Percentiles rank a stretch among this genome's conserved stretches.
Evolutionary conservation across 1,140 invertebrate genomes (phyloP).

Genomic region (Leptinotarsa lineolata): DNA sequence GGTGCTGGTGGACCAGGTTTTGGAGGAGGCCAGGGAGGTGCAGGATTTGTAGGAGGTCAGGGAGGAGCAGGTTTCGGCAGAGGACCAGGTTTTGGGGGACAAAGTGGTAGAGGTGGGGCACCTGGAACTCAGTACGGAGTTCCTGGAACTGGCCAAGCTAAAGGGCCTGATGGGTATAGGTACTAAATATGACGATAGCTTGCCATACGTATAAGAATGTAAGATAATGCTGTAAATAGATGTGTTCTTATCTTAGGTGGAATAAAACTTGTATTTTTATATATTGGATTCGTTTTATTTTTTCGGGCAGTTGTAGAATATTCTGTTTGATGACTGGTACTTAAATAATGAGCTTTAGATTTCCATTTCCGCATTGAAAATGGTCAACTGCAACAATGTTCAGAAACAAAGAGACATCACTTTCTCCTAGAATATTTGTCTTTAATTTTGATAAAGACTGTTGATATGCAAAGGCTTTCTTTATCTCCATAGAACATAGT

Average conservation of each 20-base stretch:
- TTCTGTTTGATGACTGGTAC: too few relatives aligned
- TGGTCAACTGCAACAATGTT: too few relatives aligned
- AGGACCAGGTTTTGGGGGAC: neutral
- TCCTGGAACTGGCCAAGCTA: conserved; percentile 30
- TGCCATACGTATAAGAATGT: conserved; percentile 18
- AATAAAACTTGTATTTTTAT: conserved; percentile 3
- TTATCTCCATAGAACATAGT: too few relatives aligned
- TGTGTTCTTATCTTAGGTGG: conserved; percentile 9
- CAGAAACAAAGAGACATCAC: too few relatives aligned
- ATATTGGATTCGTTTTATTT: neutral
- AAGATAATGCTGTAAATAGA: conserved; percentile 7
- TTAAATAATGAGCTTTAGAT: too few relatives aligned
- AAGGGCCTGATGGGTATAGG: conserved; percentile 33
- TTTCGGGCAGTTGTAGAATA: too few relatives aligned
- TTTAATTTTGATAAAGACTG: too few relatives aligned
- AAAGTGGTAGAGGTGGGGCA: conserved; percentile 7
- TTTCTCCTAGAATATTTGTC: too few relatives aligned
- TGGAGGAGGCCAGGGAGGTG: neutral
- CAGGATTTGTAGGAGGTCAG: conserved; percentile 2
- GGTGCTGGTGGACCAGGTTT: neutral
- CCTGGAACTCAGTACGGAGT: conserved; percentile 25
- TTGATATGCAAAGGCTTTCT: too few relatives aligned
- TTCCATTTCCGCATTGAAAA: too few relatives aligned
- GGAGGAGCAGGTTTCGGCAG: conserved; percentile 12
- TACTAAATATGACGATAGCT: conserved; percentile 27